These are phyloP conservation scores for Centrocercus urophasianus DNA, from an alignment of 2,113 vertebrate genomes.

Conservation along the genomic window DNA sequence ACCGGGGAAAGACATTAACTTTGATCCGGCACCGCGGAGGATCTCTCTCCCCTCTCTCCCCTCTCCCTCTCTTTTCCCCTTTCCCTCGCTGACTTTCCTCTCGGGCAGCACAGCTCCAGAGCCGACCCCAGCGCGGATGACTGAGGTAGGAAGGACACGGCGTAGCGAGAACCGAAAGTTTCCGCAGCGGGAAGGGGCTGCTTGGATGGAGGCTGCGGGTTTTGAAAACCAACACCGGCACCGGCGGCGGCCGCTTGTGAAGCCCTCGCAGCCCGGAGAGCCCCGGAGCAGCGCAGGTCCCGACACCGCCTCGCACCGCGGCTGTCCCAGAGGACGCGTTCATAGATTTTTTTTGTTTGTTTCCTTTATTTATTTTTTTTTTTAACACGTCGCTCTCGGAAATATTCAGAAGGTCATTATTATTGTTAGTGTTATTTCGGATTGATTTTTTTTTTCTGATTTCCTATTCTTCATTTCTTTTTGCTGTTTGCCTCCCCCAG, in stretches of 20 bases:
- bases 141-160: constrained; percentile 68
- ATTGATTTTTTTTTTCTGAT: neutral
- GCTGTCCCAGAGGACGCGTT: neutral
- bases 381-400: neutral
- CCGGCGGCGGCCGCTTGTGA: neutral
- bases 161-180: constrained; percentile 27
- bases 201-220: constrained; percentile 27
- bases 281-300: neutral
- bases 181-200: neutral
- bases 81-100: constrained; percentile 42
- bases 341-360: neutral
- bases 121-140: constrained; percentile 57
- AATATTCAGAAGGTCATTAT: neutral
- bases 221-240: constrained; percentile 39
- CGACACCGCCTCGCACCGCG: neutral
- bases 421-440: neutral
- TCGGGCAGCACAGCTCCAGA: constrained; percentile 62
- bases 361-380: neutral
- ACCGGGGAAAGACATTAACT: constrained; percentile 82
- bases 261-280: neutral
- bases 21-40: constrained; percentile 65
- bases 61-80: neutral
- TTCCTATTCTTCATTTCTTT: neutral
- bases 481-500: neutral
- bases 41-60: constrained; percentile 1